Percentiles rank a stretch among this genome's conserved stretches.
These are phyloP conservation scores for Sarcophaga peregrina DNA, from an alignment of 1,140 invertebrate species.

Conservation along the genomic window DNA sequence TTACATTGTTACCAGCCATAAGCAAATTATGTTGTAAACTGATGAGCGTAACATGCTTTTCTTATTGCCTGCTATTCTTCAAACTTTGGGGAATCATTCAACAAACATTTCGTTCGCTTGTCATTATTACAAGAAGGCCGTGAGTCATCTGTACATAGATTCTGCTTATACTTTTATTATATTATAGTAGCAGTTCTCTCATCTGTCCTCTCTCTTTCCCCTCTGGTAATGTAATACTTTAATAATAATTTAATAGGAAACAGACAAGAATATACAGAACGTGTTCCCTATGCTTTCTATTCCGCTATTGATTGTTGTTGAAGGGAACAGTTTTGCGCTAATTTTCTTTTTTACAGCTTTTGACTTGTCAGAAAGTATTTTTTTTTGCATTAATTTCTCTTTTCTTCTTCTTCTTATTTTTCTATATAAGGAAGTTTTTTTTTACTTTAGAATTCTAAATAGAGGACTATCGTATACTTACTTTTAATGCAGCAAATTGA, in stretches of 20 bases:
- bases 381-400: too few species aligned
- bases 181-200: too few species aligned
- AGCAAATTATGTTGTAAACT: constrained; percentile 11
- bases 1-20: background rate
- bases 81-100: constrained; percentile 4
- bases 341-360: too few species aligned
- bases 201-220: background rate
- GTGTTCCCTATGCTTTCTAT: background rate
- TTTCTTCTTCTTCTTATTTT: too few species aligned
- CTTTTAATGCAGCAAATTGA: too few species aligned
- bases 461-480: too few species aligned
- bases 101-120: background rate
- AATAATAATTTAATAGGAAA: constrained; percentile 10
- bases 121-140: background rate
- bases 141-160: background rate
- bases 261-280: background rate
- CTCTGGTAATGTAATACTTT: background rate
- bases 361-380: too few species aligned
- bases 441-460: too few species aligned
- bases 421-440: too few species aligned
- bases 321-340: background rate
- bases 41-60: background rate
- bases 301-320: background rate
- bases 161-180: background rate
- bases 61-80: constrained; percentile 2